Conservation (phyloP, 1,140 invertebrate species). For the Cherax destructor region DNA sequence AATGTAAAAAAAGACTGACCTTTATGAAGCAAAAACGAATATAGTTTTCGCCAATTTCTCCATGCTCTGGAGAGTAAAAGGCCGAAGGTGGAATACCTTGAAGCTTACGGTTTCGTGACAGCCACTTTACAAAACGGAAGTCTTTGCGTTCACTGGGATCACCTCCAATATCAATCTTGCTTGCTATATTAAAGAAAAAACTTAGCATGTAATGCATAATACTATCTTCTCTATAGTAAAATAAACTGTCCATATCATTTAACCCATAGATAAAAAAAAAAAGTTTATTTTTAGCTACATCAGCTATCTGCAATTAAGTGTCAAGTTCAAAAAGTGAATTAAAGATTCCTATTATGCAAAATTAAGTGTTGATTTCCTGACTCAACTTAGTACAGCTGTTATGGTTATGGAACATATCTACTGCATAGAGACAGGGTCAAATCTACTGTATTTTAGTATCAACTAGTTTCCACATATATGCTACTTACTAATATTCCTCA, state of each 20-base stretch:
- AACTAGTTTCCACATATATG: not conserved
- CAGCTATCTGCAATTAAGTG: too few relatives aligned
- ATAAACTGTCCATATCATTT: too few relatives aligned
- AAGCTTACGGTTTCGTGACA: conserved; percentile 93
- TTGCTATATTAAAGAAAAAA: conserved; percentile 34
- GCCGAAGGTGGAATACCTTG: conserved; percentile 95
- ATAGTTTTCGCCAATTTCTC: conserved; percentile 89
- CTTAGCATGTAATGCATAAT: not conserved
- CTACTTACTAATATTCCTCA: conserved; percentile 83
- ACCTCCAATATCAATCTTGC: conserved; percentile 73
- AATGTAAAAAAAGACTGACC: conserved; percentile 77
- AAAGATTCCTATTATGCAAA: too few relatives aligned
- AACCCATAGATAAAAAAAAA: too few relatives aligned
- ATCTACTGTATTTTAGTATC: not conserved
- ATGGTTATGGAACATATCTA: too few relatives aligned
- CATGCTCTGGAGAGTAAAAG: conserved; percentile 91
- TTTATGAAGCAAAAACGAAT: conserved; percentile 96
- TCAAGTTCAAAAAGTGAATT: too few relatives aligned
- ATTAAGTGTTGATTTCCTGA: too few relatives aligned
- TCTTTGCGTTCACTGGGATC: conserved; percentile 81
- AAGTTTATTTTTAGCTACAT: too few relatives aligned
- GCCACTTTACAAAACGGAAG: conserved; percentile 96
- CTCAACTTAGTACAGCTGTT: too few relatives aligned
- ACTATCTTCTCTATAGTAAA: too few relatives aligned
- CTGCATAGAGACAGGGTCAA: too few relatives aligned